phyloP scores from a whole-genome alignment of 2,797 vertebrate species.

The Pseudochirops corinnae region DNA sequence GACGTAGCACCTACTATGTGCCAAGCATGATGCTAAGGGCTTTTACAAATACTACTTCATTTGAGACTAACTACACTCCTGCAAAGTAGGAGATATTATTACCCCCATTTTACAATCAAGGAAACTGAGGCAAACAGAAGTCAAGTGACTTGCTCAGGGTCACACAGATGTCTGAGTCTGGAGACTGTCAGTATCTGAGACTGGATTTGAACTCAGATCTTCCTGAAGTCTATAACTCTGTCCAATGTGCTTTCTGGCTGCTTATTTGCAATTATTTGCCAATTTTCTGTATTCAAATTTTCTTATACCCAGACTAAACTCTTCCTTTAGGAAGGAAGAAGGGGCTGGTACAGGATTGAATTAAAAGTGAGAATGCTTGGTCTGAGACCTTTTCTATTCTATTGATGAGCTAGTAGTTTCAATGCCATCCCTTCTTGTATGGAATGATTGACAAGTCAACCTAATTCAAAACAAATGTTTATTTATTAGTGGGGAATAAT shows the following conservation, averaged over 20 bases:
- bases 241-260: not conserved
- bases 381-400: not conserved
- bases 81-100: not conserved
- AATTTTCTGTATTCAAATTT: constrained; percentile 37
- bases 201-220: not conserved
- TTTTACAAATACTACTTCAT: not conserved
- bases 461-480: not conserved
- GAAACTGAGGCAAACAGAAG: not conserved
- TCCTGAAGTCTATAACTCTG: not conserved
- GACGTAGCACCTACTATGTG: not conserved
- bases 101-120: not conserved
- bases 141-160: not conserved
- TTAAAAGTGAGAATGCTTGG: not conserved
- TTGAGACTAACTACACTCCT: not conserved
- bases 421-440: not conserved
- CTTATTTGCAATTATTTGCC: constrained; percentile 9
- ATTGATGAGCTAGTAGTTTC: not conserved
- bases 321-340: constrained; percentile 37
- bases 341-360: not conserved
- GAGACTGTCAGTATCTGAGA: not conserved
- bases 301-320: not conserved
- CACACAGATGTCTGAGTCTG: not conserved
- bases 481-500: not conserved
- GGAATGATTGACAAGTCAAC: not conserved
- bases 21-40: not conserved